A percentile compares a stretch with the other conserved stretches of the same genome.
phyloP scores from a whole-genome alignment of 2,888 invertebrate genomes.

The Aphodius sticticus region DNA sequence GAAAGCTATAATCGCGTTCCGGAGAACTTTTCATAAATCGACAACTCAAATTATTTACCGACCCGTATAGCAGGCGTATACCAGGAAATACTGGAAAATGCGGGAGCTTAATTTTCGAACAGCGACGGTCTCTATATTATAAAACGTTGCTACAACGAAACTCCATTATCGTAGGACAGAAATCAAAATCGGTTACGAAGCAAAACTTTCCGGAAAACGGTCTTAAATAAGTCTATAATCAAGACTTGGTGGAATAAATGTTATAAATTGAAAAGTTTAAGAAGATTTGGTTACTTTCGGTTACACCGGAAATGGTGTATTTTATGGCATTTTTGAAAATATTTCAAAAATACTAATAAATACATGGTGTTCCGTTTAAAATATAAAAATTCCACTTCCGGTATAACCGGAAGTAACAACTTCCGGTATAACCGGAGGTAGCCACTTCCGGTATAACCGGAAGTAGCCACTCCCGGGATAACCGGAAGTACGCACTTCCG shows the following conservation, averaged over 20 bases:
- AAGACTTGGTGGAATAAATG: background rate
- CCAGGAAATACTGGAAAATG: background rate
- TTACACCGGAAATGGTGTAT: too few species aligned
- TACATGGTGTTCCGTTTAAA: too few species aligned
- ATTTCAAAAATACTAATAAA: too few species aligned
- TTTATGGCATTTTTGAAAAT: too few species aligned
- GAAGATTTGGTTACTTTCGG: too few species aligned
- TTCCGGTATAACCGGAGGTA: too few species aligned
- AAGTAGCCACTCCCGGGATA: too few species aligned
- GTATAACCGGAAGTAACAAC: too few species aligned
- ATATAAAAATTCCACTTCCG: too few species aligned
- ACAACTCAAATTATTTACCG: background rate
- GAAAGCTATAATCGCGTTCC: background rate
- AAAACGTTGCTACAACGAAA: background rate
- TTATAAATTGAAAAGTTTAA: background rate
- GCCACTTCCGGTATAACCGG: too few species aligned
- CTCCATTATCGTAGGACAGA: slow-evolving; percentile 23
- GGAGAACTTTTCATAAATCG: background rate
- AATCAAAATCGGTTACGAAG: slow-evolving; percentile 15
- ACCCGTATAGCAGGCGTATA: background rate
- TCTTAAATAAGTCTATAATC: background rate
- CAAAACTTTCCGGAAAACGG: background rate
- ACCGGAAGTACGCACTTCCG: too few species aligned
- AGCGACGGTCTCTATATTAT: background rate
- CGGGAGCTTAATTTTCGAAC: background rate